A percentile compares a stretch with the other conserved stretches of the same genome.
These are phyloP conservation scores for Hirtodrosophila cameraria DNA, from an alignment of 2,888 invertebrate species.

Conservation along the genomic window DNA sequence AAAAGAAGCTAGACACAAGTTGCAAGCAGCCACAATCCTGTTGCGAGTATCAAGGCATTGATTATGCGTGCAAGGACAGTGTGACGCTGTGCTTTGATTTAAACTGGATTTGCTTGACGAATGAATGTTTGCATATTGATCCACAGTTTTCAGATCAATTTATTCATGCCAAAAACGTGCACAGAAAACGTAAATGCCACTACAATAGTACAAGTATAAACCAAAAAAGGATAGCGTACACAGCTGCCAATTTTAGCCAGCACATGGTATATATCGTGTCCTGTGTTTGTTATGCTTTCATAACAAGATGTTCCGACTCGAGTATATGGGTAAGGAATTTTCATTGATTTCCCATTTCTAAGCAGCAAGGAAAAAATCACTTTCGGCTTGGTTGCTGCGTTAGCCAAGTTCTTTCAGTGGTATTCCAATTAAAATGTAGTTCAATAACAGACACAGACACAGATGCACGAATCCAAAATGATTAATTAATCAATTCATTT, in stretches of 20 bases:
- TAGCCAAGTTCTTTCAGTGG: neutral
- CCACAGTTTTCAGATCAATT: neutral
- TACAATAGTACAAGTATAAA: neutral
- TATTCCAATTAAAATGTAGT: neutral
- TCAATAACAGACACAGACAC: neutral
- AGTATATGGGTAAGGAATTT: neutral
- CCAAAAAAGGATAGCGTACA: neutral
- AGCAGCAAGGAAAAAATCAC: no score
- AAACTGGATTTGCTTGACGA: neutral
- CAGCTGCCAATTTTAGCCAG: neutral
- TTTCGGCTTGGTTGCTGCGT: neutral
- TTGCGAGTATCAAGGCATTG: no score
- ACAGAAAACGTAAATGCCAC: neutral
- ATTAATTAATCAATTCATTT: constrained; percentile 3
- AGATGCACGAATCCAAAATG: neutral
- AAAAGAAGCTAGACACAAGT: no score
- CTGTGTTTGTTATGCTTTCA: neutral
- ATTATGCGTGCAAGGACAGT: no score
- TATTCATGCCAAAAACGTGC: constrained; percentile 7
- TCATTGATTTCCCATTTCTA: no score
- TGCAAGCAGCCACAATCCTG: no score
- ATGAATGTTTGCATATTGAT: neutral
- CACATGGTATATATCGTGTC: no score
- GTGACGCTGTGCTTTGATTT: no score
- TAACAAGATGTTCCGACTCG: neutral